phyloP scores from a whole-genome alignment of 2,797 vertebrate genomes.

The Sparidentex hasta region DNA sequence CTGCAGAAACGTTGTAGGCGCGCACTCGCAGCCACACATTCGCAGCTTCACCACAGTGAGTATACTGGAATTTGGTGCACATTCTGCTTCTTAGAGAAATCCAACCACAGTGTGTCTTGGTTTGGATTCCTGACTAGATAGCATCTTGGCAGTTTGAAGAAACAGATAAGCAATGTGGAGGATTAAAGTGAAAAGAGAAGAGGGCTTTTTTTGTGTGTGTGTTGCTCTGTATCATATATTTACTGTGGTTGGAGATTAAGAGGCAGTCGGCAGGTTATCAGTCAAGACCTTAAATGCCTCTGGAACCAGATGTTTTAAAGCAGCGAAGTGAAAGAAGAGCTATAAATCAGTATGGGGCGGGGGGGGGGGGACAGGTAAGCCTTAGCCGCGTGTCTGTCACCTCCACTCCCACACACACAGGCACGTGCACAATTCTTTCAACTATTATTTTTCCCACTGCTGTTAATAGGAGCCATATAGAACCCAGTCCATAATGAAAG shows the following conservation, averaged over 20 bases:
- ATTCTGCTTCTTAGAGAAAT: slow-evolving; percentile 52
- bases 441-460: slow-evolving; percentile 59
- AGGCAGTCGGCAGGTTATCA: slow-evolving; percentile 46
- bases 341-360: slow-evolving; percentile 48
- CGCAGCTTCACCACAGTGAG: slow-evolving; percentile 55
- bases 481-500: slow-evolving; percentile 72
- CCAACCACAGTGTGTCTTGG: slow-evolving; percentile 45
- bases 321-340: slow-evolving; percentile 29
- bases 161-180: slow-evolving; percentile 36
- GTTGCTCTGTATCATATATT: neutral
- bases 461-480: slow-evolving; percentile 77
- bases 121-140: slow-evolving; percentile 35
- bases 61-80: slow-evolving; percentile 40
- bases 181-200: slow-evolving; percentile 38
- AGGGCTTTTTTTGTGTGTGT: neutral
- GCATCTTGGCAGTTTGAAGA: slow-evolving; percentile 28
- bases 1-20: slow-evolving; percentile 4
- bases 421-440: slow-evolving; percentile 25
- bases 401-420: slow-evolving; percentile 21
- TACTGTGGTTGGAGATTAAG: slow-evolving; percentile 35
- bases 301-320: slow-evolving; percentile 69
- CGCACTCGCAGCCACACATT: slow-evolving; percentile 35
- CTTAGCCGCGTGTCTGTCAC: slow-evolving; percentile 34
- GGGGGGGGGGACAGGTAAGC: slow-evolving; percentile 55
- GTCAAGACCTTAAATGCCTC: slow-evolving; percentile 55